These are phyloP conservation scores for Atta texana DNA, from an alignment of 1,140 invertebrate species.

Conservation along the genomic window DNA sequence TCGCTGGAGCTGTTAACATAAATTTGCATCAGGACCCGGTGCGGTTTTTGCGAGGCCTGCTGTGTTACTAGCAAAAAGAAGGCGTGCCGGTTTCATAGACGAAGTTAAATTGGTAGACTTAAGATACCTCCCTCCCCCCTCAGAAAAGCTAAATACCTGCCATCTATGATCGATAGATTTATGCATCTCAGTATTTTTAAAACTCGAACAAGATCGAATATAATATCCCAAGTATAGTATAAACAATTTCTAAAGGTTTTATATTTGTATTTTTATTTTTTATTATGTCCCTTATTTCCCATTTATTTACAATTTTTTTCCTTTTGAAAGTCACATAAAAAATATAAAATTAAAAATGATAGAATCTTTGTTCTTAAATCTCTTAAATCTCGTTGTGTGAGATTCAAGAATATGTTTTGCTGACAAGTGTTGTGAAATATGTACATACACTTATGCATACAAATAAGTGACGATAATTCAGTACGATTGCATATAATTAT, in stretches of 20 bases:
- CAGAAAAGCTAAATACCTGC: conserved; percentile 28
- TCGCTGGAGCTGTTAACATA: conserved; percentile 78
- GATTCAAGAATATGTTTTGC: conserved; percentile 21
- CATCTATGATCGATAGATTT: conserved; percentile 41
- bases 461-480: conserved; percentile 76
- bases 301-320: neutral
- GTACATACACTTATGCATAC: neutral
- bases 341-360: neutral
- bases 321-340: neutral
- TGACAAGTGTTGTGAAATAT: conserved; percentile 6
- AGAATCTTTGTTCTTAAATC: neutral
- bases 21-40: conserved; percentile 76
- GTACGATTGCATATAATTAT: conserved; percentile 80
- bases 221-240: neutral
- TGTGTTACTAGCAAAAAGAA: conserved; percentile 50
- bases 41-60: conserved; percentile 66
- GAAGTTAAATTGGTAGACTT: conserved; percentile 64
- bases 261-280: neutral
- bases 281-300: neutral
- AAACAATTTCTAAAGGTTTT: neutral
- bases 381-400: conserved; percentile 10
- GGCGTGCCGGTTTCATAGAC: conserved; percentile 55
- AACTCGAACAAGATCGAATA: neutral
- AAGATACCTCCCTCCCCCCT: neutral
- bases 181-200: conserved; percentile 17